Evolutionary conservation across 2,113 vertebrate species (phyloP).

Genomic region (Cygnus atratus): DNA sequence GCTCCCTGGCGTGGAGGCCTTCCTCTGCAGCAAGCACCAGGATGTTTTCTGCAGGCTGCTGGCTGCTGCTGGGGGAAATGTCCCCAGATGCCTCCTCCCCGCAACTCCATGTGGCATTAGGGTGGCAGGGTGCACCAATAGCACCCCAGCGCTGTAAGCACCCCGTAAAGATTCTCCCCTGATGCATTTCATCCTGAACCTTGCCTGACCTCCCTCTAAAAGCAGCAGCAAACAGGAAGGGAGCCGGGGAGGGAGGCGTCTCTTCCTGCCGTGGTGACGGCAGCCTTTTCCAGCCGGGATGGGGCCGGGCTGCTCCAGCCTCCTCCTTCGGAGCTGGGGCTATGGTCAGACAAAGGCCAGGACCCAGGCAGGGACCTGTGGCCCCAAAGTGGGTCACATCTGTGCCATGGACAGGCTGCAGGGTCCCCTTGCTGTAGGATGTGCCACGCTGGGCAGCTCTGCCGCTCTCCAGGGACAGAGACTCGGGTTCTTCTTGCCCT

Average conservation of each 20-base stretch:
- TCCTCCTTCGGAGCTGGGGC: neutral
- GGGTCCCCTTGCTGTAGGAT: neutral
- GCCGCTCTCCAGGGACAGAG: neutral
- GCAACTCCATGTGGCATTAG: too few species aligned
- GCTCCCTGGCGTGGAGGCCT: neutral
- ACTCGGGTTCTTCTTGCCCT: too few species aligned
- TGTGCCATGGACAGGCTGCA: neutral
- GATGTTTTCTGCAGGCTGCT: neutral
- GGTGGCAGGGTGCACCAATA: neutral
- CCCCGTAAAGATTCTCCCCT: neutral
- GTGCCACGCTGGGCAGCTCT: neutral
- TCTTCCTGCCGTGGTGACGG: conserved; percentile 36
- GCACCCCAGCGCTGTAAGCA: neutral
- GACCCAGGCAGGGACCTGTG: rapidly evolving
- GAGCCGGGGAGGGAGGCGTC: conserved; percentile 44
- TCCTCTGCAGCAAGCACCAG: neutral
- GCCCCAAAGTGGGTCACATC: rapidly evolving
- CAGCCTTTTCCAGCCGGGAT: conserved; percentile 3
- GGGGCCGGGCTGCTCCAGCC: neutral
- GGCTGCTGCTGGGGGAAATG: neutral
- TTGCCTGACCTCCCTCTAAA: conserved; percentile 30
- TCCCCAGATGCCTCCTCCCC: neutral
- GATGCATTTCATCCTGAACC: neutral
- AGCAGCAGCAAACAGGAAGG: conserved; percentile 66
- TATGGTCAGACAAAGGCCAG: neutral